Evolutionary conservation across 1,140 invertebrate genomes (phyloP).

Genomic region (Drosophila rufa): DNA sequence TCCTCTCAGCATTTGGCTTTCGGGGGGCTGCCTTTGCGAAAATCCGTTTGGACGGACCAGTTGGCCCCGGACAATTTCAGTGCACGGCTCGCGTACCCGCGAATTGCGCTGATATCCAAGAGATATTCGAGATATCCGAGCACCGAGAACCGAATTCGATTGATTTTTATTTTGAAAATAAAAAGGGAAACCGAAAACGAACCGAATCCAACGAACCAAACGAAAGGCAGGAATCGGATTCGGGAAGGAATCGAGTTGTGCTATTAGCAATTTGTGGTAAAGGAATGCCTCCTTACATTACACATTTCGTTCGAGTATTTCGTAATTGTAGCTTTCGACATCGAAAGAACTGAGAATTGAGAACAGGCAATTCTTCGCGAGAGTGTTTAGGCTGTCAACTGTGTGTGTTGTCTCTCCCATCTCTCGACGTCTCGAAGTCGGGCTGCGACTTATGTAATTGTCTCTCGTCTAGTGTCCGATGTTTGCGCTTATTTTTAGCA

Average conservation of each 20-base stretch:
- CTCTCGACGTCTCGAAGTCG: constrained; percentile 12
- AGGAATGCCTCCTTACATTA: constrained; percentile 21
- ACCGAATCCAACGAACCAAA: constrained; percentile 48
- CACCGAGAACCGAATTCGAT: constrained; percentile 30
- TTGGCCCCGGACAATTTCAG: constrained; percentile 80
- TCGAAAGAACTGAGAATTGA: constrained; percentile 40
- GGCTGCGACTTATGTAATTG: constrained; percentile 58
- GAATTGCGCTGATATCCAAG: constrained; percentile 52
- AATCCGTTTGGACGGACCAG: constrained; percentile 65
- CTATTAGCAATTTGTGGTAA: constrained; percentile 53
- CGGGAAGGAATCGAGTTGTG: constrained; percentile 10
- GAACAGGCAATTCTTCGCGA: neutral
- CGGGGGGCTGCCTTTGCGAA: constrained; percentile 54
- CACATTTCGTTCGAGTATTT: constrained; percentile 45
- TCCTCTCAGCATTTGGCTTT: constrained; percentile 38
- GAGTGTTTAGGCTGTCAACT: constrained; percentile 30
- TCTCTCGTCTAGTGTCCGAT: constrained; percentile 51
- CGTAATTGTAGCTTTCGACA: constrained; percentile 61
- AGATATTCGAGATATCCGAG: constrained; percentile 38
- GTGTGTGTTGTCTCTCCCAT: constrained; percentile 9
- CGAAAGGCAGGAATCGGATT: constrained; percentile 33
- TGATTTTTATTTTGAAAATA: constrained; percentile 53
- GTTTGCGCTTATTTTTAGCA: constrained; percentile 76
- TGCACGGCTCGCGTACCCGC: constrained; percentile 72
- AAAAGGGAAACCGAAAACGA: constrained; percentile 52